Conservation (phyloP, 2,888 invertebrate species). For the Aphidoletes aphidimyza region DNA sequence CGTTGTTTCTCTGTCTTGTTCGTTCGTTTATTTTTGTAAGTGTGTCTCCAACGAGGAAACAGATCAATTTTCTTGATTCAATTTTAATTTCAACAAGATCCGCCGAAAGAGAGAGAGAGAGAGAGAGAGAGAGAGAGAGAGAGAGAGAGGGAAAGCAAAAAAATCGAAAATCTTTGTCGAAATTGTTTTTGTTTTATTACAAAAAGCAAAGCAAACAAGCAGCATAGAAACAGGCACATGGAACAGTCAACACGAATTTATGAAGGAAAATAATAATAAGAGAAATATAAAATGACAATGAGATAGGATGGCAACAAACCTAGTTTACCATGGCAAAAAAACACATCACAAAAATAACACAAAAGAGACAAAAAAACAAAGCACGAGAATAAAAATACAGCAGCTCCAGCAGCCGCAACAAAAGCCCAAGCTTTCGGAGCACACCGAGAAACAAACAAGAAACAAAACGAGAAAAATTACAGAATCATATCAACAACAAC, state of each 20-base stretch:
- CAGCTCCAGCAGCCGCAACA: too few species aligned
- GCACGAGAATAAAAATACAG: not conserved
- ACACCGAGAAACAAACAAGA: not conserved
- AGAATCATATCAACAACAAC: too few species aligned
- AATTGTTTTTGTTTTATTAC: not conserved
- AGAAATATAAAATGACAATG: not conserved
- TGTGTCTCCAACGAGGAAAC: constrained; percentile 6
- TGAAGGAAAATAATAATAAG: not conserved
- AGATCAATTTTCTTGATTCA: constrained; percentile 50
- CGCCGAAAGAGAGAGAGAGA: not conserved
- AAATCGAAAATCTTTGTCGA: constrained; percentile 13
- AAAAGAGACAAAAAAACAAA: constrained; percentile 1
- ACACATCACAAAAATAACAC: not conserved
- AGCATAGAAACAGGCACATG: too few species aligned
- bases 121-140: not conserved
- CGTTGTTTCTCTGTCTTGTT: not conserved
- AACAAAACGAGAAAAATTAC: not conserved
- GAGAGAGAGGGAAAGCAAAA: not conserved
- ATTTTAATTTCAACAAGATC: constrained; percentile 33
- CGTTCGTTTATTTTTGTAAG: not conserved
- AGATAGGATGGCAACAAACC: not conserved
- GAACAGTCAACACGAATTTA: too few species aligned
- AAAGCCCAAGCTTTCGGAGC: too few species aligned
- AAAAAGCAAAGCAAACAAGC: too few species aligned
- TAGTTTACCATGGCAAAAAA: not conserved